Conservation (phyloP, 2,113 vertebrate genomes). For the Notothenia coriiceps region DNA sequence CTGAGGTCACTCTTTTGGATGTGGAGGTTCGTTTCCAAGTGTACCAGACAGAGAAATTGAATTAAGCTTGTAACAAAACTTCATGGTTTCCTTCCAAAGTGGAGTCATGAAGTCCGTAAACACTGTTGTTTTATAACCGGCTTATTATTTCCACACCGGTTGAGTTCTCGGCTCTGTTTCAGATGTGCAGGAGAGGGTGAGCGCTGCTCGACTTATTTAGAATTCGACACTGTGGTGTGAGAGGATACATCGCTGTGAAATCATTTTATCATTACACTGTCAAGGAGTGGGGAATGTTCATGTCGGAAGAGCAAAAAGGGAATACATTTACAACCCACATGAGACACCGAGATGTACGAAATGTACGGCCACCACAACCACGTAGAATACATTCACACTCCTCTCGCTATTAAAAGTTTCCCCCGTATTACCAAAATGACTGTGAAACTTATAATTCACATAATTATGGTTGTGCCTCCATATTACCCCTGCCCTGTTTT, state of each 20-base stretch:
- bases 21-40: constrained; percentile 25
- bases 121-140: constrained; percentile 52
- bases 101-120: constrained; percentile 51
- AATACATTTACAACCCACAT: constrained; percentile 12
- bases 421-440: constrained; percentile 58
- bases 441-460: constrained; percentile 65
- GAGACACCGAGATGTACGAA: constrained; percentile 39
- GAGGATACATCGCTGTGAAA: constrained; percentile 47
- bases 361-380: background rate
- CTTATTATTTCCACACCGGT: constrained; percentile 43
- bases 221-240: constrained; percentile 34
- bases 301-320: constrained; percentile 6
- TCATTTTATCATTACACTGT: constrained; percentile 59
- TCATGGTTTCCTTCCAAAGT: constrained; percentile 37
- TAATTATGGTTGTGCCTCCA: constrained; percentile 73
- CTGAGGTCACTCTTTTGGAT: constrained; percentile 51
- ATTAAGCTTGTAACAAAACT: constrained; percentile 43
- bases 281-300: constrained; percentile 48
- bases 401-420: constrained; percentile 66
- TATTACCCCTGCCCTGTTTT: constrained; percentile 64
- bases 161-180: constrained; percentile 1
- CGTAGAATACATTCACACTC: constrained; percentile 37
- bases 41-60: constrained; percentile 59
- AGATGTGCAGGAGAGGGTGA: constrained; percentile 31
- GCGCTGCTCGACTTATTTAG: constrained; percentile 19